Evolutionary conservation across 2,113 vertebrate species (phyloP).

Genomic region (Rhinopomastus cyanomelas): DNA sequence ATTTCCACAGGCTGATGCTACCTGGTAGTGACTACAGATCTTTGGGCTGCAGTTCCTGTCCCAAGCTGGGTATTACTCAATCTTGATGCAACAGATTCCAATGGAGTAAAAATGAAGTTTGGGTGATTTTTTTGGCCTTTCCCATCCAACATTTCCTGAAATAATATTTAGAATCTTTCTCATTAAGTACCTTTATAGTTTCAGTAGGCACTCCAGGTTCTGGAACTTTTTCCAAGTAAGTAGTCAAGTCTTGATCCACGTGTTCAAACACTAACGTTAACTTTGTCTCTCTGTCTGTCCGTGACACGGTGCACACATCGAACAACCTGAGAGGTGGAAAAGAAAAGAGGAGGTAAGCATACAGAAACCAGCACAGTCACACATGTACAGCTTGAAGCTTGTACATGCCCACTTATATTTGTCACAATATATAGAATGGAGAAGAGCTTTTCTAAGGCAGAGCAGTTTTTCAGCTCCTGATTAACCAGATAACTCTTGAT

Average conservation of each 20-base stretch:
- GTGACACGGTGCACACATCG: conserved; percentile 95
- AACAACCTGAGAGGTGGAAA: conserved; percentile 84
- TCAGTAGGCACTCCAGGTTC: conserved; percentile 95
- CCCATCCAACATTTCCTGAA: background rate
- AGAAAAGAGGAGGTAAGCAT: conserved; percentile 24
- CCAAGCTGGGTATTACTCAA: background rate
- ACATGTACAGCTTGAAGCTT: background rate
- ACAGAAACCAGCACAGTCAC: background rate
- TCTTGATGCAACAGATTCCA: background rate
- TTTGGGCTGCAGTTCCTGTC: background rate
- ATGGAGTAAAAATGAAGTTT: background rate
- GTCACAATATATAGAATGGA: background rate
- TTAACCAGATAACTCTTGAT: background rate
- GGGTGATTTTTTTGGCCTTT: background rate
- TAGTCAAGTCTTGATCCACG: conserved; percentile 98
- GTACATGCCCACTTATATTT: background rate
- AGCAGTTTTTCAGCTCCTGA: background rate
- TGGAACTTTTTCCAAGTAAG: conserved; percentile 97
- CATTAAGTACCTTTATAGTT: conserved; percentile 92
- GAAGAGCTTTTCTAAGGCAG: background rate
- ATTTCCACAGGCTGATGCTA: background rate
- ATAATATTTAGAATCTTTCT: background rate
- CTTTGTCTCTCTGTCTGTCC: conserved; percentile 96
- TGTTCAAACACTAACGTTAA: conserved; percentile 98
- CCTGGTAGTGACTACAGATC: background rate